Conservation (phyloP, 2,888 invertebrate genomes). For the Diaphora mendica region DNA sequence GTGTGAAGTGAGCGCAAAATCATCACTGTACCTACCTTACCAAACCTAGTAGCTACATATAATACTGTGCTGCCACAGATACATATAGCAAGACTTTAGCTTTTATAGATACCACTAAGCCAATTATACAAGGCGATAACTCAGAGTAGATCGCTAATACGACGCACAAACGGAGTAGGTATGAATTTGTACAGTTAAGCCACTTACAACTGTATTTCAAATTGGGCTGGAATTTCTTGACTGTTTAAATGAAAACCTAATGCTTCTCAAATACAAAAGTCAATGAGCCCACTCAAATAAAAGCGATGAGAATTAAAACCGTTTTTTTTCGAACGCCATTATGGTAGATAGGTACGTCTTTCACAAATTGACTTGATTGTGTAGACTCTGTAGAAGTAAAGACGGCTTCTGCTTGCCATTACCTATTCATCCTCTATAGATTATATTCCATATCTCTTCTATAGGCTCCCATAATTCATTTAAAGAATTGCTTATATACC, state of each 20-base stretch:
- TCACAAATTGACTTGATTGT: not conserved
- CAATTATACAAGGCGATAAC: not conserved
- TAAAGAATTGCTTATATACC: too few species aligned
- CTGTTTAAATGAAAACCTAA: not conserved
- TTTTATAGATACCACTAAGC: too few species aligned
- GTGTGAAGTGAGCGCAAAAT: too few species aligned
- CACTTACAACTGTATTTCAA: not conserved
- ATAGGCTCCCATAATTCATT: too few species aligned
- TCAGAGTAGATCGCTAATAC: not conserved
- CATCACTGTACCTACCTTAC: too few species aligned
- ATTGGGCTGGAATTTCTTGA: not conserved
- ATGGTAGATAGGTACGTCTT: not conserved
- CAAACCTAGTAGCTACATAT: not conserved
- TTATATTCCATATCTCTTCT: not conserved
- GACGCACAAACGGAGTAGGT: not conserved
- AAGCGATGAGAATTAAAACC: not conserved
- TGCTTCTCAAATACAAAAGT: not conserved
- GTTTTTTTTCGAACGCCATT: not conserved
- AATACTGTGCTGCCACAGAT: too few species aligned
- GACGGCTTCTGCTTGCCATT: not conserved
- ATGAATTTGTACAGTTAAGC: not conserved
- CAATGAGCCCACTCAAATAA: not conserved
- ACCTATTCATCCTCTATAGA: not conserved
- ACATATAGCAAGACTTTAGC: too few species aligned
- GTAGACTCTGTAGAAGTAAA: not conserved